Evolutionary conservation across 2,113 vertebrate genomes (phyloP).

Genomic region (Malurus cyaneus): DNA sequence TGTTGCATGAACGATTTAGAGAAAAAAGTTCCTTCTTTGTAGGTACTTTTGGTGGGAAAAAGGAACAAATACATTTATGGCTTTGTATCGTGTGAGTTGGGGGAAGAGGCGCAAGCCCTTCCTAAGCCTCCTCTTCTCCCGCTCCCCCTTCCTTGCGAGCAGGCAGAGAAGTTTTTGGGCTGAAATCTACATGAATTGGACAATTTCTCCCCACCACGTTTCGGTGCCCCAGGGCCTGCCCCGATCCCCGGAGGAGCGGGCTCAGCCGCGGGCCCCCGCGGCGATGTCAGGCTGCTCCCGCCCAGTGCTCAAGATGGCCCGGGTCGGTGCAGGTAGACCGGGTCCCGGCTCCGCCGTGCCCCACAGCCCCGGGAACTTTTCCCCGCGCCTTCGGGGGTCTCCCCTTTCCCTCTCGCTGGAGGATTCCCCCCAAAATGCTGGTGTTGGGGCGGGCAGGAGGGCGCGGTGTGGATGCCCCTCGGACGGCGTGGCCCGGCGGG

Average conservation of each 20-base stretch:
- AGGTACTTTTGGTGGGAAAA: not conserved
- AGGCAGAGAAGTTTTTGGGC: not conserved
- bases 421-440: not conserved
- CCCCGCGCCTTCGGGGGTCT: fast-evolving
- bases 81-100: not conserved
- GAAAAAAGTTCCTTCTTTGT: not conserved
- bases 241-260: not conserved
- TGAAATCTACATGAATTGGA: not conserved
- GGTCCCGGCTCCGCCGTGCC: not conserved
- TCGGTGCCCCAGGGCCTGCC: not conserved
- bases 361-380: not conserved
- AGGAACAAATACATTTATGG: not conserved
- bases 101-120: not conserved
- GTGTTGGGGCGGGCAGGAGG: not conserved
- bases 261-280: not conserved
- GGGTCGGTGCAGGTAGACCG: not conserved
- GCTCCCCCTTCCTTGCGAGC: fast-evolving
- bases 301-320: not conserved
- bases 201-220: fast-evolving
- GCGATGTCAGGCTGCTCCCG: not conserved
- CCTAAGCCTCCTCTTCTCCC: not conserved
- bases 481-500: not conserved
- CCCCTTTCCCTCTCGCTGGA: fast-evolving
- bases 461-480: not conserved
- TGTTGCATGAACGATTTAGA: fast-evolving